Evolutionary conservation across 2,888 invertebrate genomes (phyloP).

Genomic region (Drosophila monieri): DNA sequence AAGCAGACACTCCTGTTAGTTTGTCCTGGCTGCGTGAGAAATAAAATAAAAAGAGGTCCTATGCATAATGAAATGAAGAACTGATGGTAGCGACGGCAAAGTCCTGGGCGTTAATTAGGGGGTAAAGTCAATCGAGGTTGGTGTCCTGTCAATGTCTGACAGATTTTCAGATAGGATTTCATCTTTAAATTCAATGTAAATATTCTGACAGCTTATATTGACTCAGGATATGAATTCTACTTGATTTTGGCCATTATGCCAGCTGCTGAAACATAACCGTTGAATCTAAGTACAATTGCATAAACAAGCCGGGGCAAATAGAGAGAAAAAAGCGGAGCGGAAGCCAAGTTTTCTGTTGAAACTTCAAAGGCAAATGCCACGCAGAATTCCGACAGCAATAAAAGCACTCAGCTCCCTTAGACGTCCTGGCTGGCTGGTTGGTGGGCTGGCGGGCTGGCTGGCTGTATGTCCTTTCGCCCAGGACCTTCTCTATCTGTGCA

Average conservation of each 20-base stretch:
- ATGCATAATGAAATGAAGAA: constrained; percentile 40
- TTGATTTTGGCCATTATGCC: constrained; percentile 41
- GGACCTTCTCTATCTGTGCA: constrained; percentile 56
- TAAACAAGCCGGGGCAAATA: constrained; percentile 46
- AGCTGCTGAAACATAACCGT: constrained; percentile 63
- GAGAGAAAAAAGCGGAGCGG: constrained; percentile 15
- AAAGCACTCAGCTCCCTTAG: constrained; percentile 74
- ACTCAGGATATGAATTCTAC: constrained; percentile 33
- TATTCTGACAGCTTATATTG: constrained; percentile 2
- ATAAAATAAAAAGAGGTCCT: constrained; percentile 29
- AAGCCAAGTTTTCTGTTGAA: constrained; percentile 42
- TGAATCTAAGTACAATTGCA: constrained; percentile 72
- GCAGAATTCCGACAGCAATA: constrained; percentile 71
- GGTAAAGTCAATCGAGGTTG: constrained; percentile 42
- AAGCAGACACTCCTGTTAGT: constrained; percentile 21
- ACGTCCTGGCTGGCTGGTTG: constrained; percentile 58
- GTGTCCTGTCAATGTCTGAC: constrained; percentile 6
- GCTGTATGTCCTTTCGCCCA: constrained; percentile 10
- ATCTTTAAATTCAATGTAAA: neutral
- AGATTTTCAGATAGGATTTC: neutral
- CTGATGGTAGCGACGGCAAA: constrained; percentile 27
- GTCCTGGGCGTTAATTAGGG: constrained; percentile 56
- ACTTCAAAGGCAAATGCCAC: constrained; percentile 69
- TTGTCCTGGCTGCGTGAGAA: constrained; percentile 13
- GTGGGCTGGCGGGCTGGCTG: constrained; percentile 15